Evolutionary conservation across 2,113 vertebrate species (phyloP).

Genomic region (Leptocoma aspasia): DNA sequence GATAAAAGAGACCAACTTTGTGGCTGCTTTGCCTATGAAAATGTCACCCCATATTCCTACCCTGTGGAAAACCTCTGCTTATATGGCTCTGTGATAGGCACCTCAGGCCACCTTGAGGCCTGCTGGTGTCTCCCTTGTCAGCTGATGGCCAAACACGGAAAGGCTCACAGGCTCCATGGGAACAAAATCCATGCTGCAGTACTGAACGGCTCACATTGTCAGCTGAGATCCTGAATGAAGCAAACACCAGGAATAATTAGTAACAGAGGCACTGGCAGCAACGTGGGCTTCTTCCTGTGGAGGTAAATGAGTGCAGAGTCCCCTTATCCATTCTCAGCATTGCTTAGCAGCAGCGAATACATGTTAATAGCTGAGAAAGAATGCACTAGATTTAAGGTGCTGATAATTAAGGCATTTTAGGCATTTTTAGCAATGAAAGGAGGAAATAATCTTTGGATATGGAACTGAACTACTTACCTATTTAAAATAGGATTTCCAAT

Average conservation of each 20-base stretch:
- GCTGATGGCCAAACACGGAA: not conserved
- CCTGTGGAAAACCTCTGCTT: not conserved
- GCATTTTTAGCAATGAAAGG: not conserved
- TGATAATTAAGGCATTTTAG: not conserved
- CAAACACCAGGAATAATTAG: not conserved
- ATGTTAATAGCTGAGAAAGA: not conserved
- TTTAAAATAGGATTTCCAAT: not conserved
- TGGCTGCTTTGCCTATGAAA: not conserved
- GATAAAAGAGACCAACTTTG: rapidly evolving
- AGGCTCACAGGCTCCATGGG: not conserved
- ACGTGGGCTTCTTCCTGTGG: not conserved
- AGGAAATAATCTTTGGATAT: not conserved
- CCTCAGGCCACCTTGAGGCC: not conserved
- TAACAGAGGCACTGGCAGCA: not conserved
- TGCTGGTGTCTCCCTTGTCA: not conserved
- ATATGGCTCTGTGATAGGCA: not conserved
- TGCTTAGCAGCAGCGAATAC: not conserved
- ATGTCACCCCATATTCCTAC: not conserved
- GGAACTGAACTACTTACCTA: not conserved
- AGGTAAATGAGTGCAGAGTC: not conserved
- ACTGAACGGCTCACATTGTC: not conserved
- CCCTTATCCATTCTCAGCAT: not conserved
- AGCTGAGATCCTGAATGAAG: not conserved
- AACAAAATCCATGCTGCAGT: not conserved
- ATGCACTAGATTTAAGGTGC: not conserved